Evolutionary conservation across 1,140 invertebrate species (phyloP), one percentile per base, ranked within the genome.

Genomic region (Saccostrea cuccullata): DNA sequence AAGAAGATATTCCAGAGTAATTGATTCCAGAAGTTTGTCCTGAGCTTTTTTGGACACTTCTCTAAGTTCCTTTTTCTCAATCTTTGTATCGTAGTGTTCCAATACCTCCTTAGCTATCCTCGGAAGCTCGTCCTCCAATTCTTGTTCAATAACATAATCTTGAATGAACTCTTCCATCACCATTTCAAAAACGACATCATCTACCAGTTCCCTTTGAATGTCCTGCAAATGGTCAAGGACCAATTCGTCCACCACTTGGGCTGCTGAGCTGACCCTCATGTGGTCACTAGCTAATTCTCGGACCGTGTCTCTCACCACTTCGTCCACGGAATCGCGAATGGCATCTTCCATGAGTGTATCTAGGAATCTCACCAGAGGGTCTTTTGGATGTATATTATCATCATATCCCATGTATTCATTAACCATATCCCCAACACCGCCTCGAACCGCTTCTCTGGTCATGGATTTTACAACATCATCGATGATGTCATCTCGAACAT

Each of bases 1-100:
- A 82, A 94, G 17, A n/a, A 94, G 82, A 88, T 94, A 93, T 26
- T 92, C 92, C 88, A 93, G 77, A 70, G 91, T 86, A 11, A 94
- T 36, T 4, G 91, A 91, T 77, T 94, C 93, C 86, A 91, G 90
- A 6, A 93, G 86, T 58, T 91, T 91, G 47, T 92, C 91, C 40
- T 88, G 88, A n/a, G 92, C 92, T 23, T 91, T 87, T 47, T 88
- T 89, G 55, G 88, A 89, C 89, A 94, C 93, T 86, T 91, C 91
- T 88, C 89, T 92, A 0, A 94, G 70, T 67, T 94, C 92, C 55
- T 90, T 86, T 58, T 87, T 91, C 47, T 89, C 90, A 36, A 94
- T 90, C 87, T 93, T 94, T 36, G 88, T 91, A 77, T 93, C 92
- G 88, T 92, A 93, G 56, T 92, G 88, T 36, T 91, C 87, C 13